Evolutionary conservation across 2,797 vertebrate species (phyloP), one percentile per base, ranked within the genome.

Genomic region (Oreortyx pictus): DNA sequence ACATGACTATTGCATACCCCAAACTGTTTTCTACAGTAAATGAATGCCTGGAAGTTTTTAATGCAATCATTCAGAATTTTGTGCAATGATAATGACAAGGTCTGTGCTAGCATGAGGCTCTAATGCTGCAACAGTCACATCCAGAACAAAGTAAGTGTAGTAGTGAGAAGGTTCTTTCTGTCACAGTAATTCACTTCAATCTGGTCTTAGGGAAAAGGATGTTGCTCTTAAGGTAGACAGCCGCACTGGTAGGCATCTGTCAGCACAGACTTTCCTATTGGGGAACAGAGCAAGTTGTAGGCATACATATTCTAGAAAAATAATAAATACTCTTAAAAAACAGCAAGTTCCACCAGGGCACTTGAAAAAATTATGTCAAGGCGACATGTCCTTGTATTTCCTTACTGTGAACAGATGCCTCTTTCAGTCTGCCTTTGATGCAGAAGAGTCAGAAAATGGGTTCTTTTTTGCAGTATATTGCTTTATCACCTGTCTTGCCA

Each of bases 401-500:
- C 73, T 86, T 78, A 6, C 7, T 37, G 16, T 54, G 49, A 90
- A 19, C 11, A 78, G 25, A 19, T 85, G 33, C 29, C 19, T 25
- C 78, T 77, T 80, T 80, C 88, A 77, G 49, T 6, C 85, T 59
- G 25, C 18, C 65, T 94, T 90, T 68, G 43, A 92, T 54, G 46
- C 68, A 73, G 43, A 72, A 66, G 1, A 89, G 46, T 44, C 54
- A 84, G 52, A 12, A 79, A 84, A 80, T 50, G 11, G 23, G 7
- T 90, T 52, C 0, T 86, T 33, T 90, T 85, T 88, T 68, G 37
- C 39, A 54, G 72, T 65, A 56, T 50, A 91, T 74, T 95, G 86
- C 84, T 78, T 86, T 87, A 90, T 57, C 62, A 68, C n/a, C 0
- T 1, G 70, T 39, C 76, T 92, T 91, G 84, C 82, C 94, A 94